These are phyloP conservation scores for Empidonax traillii DNA, from an alignment of 2,113 vertebrate genomes.

Conservation along the genomic window DNA sequence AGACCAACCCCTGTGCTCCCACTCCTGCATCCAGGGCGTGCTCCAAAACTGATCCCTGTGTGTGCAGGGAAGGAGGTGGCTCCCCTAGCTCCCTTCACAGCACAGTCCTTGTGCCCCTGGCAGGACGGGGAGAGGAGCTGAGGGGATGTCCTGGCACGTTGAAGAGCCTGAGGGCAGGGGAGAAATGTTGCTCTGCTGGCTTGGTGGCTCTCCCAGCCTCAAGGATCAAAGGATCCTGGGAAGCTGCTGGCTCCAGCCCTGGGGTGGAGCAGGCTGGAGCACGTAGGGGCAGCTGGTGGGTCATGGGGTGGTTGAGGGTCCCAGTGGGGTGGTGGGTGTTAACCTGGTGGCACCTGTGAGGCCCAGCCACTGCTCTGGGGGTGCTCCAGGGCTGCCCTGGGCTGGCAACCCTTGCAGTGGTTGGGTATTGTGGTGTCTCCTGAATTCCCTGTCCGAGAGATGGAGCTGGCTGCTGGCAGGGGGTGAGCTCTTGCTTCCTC, in stretches of 20 bases:
- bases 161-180: background rate
- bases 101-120: background rate
- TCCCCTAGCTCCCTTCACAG: background rate
- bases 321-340: accelerated
- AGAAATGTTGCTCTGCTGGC: slow-evolving; percentile 65
- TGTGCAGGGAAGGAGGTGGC: background rate
- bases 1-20: background rate
- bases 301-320: background rate
- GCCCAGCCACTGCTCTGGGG: background rate
- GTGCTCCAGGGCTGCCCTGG: background rate
- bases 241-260: background rate
- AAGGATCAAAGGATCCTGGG: background rate
- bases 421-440: accelerated
- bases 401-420: background rate
- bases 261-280: background rate
- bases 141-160: slow-evolving; percentile 19
- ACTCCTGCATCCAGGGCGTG: accelerated
- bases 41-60: background rate
- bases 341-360: background rate
- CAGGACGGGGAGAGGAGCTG: background rate
- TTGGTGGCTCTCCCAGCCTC: slow-evolving; percentile 33
- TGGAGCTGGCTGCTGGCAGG: background rate
- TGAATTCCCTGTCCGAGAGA: background rate
- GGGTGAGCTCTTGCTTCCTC: background rate
- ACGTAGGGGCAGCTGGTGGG: accelerated